Conservation (phyloP, 2,888 invertebrate species). For the Scelioninae gen. 2 region DNA sequence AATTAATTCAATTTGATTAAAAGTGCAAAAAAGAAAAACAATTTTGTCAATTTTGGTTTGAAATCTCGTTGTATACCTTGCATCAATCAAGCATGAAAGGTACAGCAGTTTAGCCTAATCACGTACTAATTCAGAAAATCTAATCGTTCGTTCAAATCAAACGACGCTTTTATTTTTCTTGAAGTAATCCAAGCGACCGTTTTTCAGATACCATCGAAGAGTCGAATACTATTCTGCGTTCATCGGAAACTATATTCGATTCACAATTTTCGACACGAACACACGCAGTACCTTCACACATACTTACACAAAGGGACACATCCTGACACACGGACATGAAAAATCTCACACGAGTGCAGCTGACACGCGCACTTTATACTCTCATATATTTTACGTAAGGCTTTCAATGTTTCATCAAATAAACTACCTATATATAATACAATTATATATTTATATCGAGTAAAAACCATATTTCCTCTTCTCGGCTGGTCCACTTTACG, state of each 20-base stretch:
- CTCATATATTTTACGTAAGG: constrained; percentile 74
- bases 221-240: constrained; percentile 50
- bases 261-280: constrained; percentile 46
- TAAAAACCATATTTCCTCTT: constrained; percentile 68
- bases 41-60: too few relatives aligned
- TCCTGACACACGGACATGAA: constrained; percentile 25
- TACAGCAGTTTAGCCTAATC: too few relatives aligned
- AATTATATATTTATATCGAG: constrained; percentile 73
- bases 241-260: constrained; percentile 51
- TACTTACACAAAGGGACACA: too few relatives aligned
- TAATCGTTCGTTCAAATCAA: too few relatives aligned
- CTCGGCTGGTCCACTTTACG: constrained; percentile 56
- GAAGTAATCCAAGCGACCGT: too few relatives aligned
- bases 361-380: constrained; percentile 51
- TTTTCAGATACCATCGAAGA: constrained; percentile 9
- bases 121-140: too few relatives aligned
- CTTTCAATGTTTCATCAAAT: constrained; percentile 74
- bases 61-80: too few relatives aligned
- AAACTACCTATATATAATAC: constrained; percentile 72
- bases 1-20: too few relatives aligned
- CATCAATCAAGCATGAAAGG: too few relatives aligned
- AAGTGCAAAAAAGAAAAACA: too few relatives aligned
- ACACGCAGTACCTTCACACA: too few relatives aligned
- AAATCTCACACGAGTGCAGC: constrained; percentile 35
- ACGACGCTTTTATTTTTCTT: too few relatives aligned